Conservation (phyloP, 2,888 invertebrate genomes). For the Calameuta idolon region DNA sequence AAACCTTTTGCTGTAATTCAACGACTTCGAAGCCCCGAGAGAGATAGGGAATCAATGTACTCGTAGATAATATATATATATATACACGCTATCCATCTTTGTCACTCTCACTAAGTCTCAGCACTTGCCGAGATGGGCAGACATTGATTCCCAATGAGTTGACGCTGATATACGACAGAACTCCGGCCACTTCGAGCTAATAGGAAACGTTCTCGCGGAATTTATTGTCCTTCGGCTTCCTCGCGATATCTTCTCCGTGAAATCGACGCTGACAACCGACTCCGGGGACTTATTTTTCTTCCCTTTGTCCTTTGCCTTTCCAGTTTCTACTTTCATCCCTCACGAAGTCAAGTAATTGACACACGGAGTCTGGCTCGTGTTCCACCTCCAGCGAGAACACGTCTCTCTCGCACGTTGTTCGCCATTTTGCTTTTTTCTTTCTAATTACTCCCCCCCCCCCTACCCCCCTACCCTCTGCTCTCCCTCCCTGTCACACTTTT, state of each 20-base stretch:
- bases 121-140: slow-evolving; percentile 14
- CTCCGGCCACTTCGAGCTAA: slow-evolving; percentile 34
- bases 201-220: slow-evolving; percentile 37
- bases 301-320: background rate
- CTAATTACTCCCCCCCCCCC: background rate
- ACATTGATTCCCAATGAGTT: slow-evolving; percentile 44
- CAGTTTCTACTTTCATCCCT: background rate
- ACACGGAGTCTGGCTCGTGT: background rate
- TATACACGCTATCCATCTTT: background rate
- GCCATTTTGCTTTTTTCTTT: background rate
- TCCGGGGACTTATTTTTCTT: background rate
- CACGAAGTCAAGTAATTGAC: background rate
- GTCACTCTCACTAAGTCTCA: background rate
- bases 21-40: slow-evolving; percentile 7
- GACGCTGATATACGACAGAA: slow-evolving; percentile 41
- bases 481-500: background rate
- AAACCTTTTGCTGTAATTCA: slow-evolving; percentile 41
- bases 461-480: too few relatives aligned
- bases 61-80: background rate
- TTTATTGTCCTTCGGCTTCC: slow-evolving; percentile 27
- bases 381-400: background rate
- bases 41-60: slow-evolving; percentile 13
- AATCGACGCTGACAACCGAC: background rate
- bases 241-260: background rate
- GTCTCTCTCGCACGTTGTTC: background rate